A percentile compares a stretch with the other conserved stretches of the same genome.
These are phyloP conservation scores for Heterodera schachtii DNA, from an alignment of 1,140 invertebrate genomes.

Conservation along the genomic window DNA sequence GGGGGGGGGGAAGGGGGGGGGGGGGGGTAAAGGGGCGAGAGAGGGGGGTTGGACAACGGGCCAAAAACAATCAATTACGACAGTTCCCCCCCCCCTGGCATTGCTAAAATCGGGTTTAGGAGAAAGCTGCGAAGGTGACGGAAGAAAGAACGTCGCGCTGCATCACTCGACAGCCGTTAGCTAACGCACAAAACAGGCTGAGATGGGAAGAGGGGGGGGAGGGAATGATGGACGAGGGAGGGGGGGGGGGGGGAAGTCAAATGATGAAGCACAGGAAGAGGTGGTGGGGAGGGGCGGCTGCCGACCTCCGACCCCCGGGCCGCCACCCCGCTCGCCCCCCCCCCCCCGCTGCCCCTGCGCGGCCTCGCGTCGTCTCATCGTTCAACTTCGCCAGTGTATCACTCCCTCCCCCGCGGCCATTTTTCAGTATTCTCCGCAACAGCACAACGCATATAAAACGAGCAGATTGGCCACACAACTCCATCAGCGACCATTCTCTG, in stretches of 20 bases:
- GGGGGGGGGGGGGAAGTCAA: too few relatives aligned
- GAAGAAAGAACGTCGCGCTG: neutral
- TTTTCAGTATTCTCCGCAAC: neutral
- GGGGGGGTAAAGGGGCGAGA: too few relatives aligned
- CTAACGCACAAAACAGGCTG: neutral
- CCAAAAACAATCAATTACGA: neutral
- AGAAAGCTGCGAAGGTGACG: neutral
- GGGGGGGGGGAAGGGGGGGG: too few relatives aligned
- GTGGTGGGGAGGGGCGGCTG: neutral
- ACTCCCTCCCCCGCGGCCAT: neutral
- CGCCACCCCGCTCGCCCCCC: neutral
- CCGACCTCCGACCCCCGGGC: neutral
- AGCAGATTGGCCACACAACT: neutral
- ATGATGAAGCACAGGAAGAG: neutral
- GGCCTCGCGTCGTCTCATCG: too few relatives aligned
- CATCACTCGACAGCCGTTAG: neutral
- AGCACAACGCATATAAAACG: slow-evolving; percentile 2
- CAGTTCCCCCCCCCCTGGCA: neutral
- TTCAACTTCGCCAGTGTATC: neutral
- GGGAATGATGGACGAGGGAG: neutral
- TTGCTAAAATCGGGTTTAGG: neutral
- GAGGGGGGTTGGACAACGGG: neutral
- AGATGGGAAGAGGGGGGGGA: too few relatives aligned
- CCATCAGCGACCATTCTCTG: neutral
- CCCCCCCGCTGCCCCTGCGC: too few relatives aligned